Base-by-base conservation (phyloP, 2,797 vertebrate genomes). In the Lithobates pipiens region DNA sequence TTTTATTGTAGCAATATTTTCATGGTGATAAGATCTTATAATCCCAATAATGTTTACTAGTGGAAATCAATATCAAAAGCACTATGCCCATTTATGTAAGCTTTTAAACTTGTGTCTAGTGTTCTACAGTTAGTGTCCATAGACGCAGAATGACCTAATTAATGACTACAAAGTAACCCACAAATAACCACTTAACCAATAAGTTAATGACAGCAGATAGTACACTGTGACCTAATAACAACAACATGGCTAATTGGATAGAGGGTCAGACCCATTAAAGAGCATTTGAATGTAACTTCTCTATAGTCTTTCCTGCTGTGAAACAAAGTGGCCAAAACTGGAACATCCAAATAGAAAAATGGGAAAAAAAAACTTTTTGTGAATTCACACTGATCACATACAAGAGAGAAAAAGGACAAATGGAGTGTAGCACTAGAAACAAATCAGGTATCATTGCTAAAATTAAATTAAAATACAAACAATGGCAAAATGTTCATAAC, bases 251-350 rank as follows among this genome's bases (percentile, higher is more conserved):
- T 63, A 63, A 73, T 42, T 82, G 80, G 10, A 73, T 73, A 65
- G 71, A 82, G 34, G 70, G 80, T 73, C 80, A 73, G 34, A 8
- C n/a, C 32, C n/a, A 15, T 16, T 65, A 70, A 74, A 70, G 34
- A 61, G n/a, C 15, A 82, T 72, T 34, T 67, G 9, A 54, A 36
- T 27, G 18, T 65, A 32, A 57, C 8, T 65, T 73, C 69, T 18
- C 71, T 63, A 82, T 73, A 72, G 70, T 34, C 63, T 73, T 73
- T 9, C 79, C n/a, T 73, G 39, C 54, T 82, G 80, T 63, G 70
- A 63, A 50, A 16, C 34, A 61, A 27, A 29, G 34, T 63, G 50
- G 23, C 32, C 9, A 9, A 63, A 57, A 63, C 39, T n/a, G 21
- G 16, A 25, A 69, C 18, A 18, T 23, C 65, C n/a, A 69, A 79